Evolutionary conservation across 2,113 vertebrate species (phyloP).

Genomic region (Zosterops borbonicus): DNA sequence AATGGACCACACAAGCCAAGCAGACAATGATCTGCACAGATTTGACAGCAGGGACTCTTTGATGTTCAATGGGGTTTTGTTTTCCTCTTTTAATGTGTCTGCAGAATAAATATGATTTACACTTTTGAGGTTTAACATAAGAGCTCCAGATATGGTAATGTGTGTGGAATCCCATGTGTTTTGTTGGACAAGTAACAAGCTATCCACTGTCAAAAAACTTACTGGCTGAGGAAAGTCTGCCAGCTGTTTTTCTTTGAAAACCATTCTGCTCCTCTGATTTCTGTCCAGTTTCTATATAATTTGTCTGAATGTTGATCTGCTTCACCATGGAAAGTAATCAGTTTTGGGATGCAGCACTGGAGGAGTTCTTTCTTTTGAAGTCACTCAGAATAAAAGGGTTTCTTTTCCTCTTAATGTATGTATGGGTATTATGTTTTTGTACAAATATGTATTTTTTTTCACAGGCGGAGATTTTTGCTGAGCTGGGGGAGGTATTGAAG

Average conservation of each 20-base stretch:
- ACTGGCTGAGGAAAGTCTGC: not conserved
- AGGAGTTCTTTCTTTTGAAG: not conserved
- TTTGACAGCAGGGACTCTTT: not conserved
- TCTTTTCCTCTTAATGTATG: not conserved
- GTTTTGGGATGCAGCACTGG: not conserved
- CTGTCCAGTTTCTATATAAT: not conserved
- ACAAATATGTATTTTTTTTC: not conserved
- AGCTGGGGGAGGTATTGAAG: constrained; percentile 90
- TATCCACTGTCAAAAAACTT: not conserved
- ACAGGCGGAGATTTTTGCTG: constrained; percentile 89
- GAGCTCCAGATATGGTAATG: not conserved
- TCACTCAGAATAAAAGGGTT: not conserved
- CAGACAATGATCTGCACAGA: not conserved
- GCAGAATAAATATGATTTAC: not conserved
- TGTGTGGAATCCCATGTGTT: not conserved
- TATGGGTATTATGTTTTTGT: not conserved
- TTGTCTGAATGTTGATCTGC: not conserved
- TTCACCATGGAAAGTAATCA: not conserved
- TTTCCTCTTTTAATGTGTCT: not conserved
- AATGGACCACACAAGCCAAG: not conserved
- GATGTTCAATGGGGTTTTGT: not conserved
- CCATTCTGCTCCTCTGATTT: not conserved
- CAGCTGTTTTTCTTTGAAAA: not conserved
- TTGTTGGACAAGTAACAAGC: not conserved
- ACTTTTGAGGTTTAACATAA: not conserved